phyloP scores from a whole-genome alignment of 2,888 invertebrate genomes.

The Phanerotoma sp. region DNA sequence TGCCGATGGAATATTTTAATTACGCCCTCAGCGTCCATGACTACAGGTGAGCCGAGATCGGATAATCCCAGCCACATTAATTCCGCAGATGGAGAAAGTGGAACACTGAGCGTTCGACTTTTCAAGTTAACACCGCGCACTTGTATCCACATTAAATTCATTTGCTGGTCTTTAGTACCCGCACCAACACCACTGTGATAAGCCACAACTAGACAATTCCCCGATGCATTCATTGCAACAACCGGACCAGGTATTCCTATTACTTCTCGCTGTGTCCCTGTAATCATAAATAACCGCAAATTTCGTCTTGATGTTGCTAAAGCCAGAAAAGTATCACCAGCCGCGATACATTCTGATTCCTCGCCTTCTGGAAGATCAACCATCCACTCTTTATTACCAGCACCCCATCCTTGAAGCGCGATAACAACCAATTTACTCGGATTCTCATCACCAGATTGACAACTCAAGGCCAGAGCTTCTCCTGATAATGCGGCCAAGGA shows the following conservation, averaged over 20 bases:
- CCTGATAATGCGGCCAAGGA: constrained; percentile 84
- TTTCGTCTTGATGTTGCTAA: constrained; percentile 74
- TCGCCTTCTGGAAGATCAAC: constrained; percentile 76
- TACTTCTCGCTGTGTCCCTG: constrained; percentile 84
- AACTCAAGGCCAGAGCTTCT: constrained; percentile 76
- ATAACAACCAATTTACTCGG: constrained; percentile 62
- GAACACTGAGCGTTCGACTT: constrained; percentile 62
- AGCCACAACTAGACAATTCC: constrained; percentile 65
- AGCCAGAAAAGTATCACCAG: constrained; percentile 74
- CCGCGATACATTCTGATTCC: constrained; percentile 68
- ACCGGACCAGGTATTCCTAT: constrained; percentile 73
- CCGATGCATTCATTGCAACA: constrained; percentile 67
- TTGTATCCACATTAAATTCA: constrained; percentile 61
- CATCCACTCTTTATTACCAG: constrained; percentile 85
- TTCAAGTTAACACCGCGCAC: constrained; percentile 56
- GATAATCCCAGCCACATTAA: constrained; percentile 79
- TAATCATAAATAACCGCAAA: constrained; percentile 79
- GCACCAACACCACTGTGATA: constrained; percentile 65
- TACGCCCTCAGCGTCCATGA: constrained; percentile 75
- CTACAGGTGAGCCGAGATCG: constrained; percentile 77
- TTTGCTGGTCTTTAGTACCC: constrained; percentile 60
- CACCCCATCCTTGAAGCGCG: constrained; percentile 58
- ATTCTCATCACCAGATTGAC: constrained; percentile 61
- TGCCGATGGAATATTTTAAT: constrained; percentile 71
- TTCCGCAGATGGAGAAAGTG: constrained; percentile 68